Conservation (phyloP, 2,113 vertebrate species). For the Pterocles burchelli region DNA sequence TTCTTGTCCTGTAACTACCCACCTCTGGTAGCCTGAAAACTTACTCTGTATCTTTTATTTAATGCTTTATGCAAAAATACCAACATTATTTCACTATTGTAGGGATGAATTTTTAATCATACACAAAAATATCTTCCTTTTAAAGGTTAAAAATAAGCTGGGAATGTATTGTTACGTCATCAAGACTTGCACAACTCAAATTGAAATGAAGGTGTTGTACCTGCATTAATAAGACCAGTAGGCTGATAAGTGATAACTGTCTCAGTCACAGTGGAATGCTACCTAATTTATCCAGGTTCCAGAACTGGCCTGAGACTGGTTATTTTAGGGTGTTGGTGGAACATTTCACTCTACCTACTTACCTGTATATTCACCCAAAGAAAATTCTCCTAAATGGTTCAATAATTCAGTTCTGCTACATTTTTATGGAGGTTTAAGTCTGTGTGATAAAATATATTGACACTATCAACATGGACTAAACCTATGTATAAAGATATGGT, state of each 20-base stretch:
- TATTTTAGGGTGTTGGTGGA: neutral
- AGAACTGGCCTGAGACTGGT: neutral
- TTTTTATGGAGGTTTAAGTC: neutral
- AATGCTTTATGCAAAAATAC: neutral
- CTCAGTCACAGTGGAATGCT: neutral
- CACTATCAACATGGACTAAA: neutral
- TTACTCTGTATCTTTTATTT: neutral
- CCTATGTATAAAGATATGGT: neutral
- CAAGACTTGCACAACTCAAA: neutral
- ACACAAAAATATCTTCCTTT: neutral
- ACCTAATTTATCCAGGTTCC: neutral
- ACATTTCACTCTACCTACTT: neutral
- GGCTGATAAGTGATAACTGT: neutral
- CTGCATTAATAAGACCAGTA: neutral
- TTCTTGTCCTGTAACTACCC: neutral
- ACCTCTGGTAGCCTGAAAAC: neutral
- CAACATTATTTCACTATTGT: neutral
- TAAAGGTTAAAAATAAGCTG: neutral
- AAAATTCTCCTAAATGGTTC: neutral
- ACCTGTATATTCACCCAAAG: neutral
- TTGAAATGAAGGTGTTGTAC: neutral
- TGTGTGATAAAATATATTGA: neutral
- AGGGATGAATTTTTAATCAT: neutral
- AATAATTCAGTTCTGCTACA: neutral
- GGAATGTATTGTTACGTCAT: neutral